A percentile compares a stretch with the other conserved stretches of the same genome.
Evolutionary conservation across 2,797 vertebrate species (phyloP).

Genomic region (Lemur catta): DNA sequence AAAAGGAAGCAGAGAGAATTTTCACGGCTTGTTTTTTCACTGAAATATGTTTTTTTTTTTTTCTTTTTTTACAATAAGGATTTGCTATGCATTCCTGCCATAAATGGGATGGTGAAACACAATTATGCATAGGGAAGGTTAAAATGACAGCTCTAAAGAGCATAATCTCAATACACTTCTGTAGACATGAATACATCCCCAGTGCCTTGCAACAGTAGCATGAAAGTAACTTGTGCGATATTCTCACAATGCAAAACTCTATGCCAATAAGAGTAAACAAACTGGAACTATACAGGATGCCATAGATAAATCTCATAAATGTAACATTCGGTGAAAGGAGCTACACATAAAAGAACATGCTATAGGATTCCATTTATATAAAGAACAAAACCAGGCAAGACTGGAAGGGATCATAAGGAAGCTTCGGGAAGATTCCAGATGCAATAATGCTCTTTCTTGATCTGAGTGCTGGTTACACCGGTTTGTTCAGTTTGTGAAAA

Average conservation of each 20-base stretch:
- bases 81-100: neutral
- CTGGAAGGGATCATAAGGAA: neutral
- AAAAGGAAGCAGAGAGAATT: neutral
- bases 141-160: neutral
- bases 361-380: rapidly evolving
- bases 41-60: neutral
- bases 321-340: rapidly evolving
- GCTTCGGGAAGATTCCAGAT: conserved; percentile 5
- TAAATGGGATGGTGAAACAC: neutral
- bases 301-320: rapidly evolving
- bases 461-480: neutral
- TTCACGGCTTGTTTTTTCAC: neutral
- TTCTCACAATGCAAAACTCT: rapidly evolving
- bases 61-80: neutral
- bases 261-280: neutral
- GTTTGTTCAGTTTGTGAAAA: conserved; percentile 54
- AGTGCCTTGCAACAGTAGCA: neutral
- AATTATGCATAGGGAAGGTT: neutral
- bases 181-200: neutral
- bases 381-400: neutral
- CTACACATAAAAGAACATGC: rapidly evolving
- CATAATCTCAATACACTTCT: neutral
- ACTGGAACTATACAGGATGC: rapidly evolving
- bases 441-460: neutral
- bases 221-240: rapidly evolving